These are phyloP conservation scores for Chironomus striatipennis DNA, from an alignment of 1,140 invertebrate species.

Conservation along the genomic window DNA sequence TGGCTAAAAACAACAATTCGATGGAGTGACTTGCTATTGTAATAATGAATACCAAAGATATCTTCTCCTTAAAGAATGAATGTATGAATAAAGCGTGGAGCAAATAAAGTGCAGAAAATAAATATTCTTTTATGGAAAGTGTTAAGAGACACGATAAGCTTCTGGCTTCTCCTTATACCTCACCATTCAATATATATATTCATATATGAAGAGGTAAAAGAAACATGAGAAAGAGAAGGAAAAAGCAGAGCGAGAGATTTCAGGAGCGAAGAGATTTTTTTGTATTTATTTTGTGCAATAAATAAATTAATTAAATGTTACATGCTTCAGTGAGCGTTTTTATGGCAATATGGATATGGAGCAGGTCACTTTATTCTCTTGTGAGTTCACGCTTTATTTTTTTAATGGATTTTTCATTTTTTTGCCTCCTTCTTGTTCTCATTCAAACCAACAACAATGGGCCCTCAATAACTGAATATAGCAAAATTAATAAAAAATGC, in stretches of 20 bases:
- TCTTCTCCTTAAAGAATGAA: not conserved
- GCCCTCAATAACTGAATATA: not conserved
- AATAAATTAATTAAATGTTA: constrained; percentile 24
- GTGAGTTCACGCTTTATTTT: constrained; percentile 11
- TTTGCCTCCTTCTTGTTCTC: not conserved
- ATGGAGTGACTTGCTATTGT: no score
- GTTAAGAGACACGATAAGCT: constrained; percentile 23
- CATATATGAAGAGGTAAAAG: not conserved
- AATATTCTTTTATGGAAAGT: constrained; percentile 22
- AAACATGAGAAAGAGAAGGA: not conserved
- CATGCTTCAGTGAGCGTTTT: constrained; percentile 17
- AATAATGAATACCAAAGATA: not conserved
- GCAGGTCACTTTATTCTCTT: constrained; percentile 18
- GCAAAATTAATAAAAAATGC: constrained; percentile 17
- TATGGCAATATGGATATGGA: constrained; percentile 6
- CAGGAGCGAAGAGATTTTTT: not conserved
- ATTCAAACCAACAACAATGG: not conserved
- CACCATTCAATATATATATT: not conserved
- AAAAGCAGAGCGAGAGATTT: not conserved
- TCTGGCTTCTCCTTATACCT: not conserved
- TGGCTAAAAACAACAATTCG: no score
- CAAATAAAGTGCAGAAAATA: constrained; percentile 21
- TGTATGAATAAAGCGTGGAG: not conserved
- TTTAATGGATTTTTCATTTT: constrained; percentile 10
- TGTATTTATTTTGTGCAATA: constrained; percentile 21